Conservation (phyloP, 2,113 vertebrate species). For the Corythornis cristatus region DNA sequence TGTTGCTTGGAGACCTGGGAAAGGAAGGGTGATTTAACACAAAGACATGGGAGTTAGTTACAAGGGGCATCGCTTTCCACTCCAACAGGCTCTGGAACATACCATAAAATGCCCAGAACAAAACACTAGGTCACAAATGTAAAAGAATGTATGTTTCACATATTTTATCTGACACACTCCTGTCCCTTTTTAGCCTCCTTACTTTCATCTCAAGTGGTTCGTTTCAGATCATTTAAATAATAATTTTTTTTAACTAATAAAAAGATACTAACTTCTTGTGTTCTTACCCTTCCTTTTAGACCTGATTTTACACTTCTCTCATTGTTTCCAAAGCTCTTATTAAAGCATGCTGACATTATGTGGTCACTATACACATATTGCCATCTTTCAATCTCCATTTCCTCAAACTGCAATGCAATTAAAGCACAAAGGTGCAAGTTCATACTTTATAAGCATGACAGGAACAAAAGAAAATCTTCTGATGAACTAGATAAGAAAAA, state of each 20-base stretch:
- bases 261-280: neutral
- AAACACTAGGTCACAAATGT: constrained; percentile 1
- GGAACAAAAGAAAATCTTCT: neutral
- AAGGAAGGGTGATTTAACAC: constrained; percentile 69
- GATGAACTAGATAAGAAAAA: neutral
- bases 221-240: neutral
- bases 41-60: constrained; percentile 53
- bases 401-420: neutral
- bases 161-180: neutral
- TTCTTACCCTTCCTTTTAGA: neutral
- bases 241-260: neutral
- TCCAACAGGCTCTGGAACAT: constrained; percentile 50
- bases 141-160: neutral
- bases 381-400: neutral
- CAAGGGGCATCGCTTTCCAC: constrained; percentile 49
- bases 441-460: neutral
- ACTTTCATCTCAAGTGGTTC: neutral
- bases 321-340: neutral
- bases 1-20: constrained; percentile 79
- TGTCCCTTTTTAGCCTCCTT: neutral
- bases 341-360: neutral
- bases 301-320: neutral
- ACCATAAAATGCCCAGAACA: constrained; percentile 36
- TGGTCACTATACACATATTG: neutral
- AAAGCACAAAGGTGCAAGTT: neutral